Evolutionary conservation across 2,888 invertebrate species (phyloP), one percentile per base, ranked within the genome.

Genomic region (Anarsia innoxiella): DNA sequence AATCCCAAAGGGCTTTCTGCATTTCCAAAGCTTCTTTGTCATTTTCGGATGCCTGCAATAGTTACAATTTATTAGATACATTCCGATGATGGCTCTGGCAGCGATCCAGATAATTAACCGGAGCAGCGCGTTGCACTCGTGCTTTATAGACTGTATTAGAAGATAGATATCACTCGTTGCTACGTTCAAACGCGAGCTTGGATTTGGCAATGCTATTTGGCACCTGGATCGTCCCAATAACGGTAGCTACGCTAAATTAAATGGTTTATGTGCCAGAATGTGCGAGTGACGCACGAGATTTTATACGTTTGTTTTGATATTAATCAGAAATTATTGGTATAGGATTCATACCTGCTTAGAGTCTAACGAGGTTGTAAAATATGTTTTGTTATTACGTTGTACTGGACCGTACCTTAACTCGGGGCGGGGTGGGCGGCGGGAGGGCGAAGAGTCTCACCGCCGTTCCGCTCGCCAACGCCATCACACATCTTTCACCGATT

Each of bases 381-480:
- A n/a, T n/a, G n/a, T n/a, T n/a, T n/a, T n/a, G n/a, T n/a, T n/a
- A n/a, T n/a, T n/a, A n/a, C n/a, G n/a, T n/a, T n/a, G n/a, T n/a
- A n/a, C n/a, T n/a, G n/a, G n/a, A n/a, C n/a, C n/a, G 23, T 34
- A 77, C 82, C 70, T 80, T 82, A 10, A 83, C 68, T 12, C 65
- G 51, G 0, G 80, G 82, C 40, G 83, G 76, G 3, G 61, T 45
- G 9, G 82, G 82, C 1, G 91, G 85, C 1, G 96, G 96, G 26
- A 97, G 67, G 0, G 95, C 91, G 0, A 89, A 85, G 0, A 97
- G 72, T 53, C 90, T 92, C 5, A 93, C 88, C 0, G 94, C 97
- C 0, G 96, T 95, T 0, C 95, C 96, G 2, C 93, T 93, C 0
- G 96, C 97, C 44, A 96, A 88, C 3, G 94, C 94, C 49, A 96